These are phyloP conservation scores for Eurois occulta DNA, from an alignment of 2,888 invertebrate species.

Conservation along the genomic window DNA sequence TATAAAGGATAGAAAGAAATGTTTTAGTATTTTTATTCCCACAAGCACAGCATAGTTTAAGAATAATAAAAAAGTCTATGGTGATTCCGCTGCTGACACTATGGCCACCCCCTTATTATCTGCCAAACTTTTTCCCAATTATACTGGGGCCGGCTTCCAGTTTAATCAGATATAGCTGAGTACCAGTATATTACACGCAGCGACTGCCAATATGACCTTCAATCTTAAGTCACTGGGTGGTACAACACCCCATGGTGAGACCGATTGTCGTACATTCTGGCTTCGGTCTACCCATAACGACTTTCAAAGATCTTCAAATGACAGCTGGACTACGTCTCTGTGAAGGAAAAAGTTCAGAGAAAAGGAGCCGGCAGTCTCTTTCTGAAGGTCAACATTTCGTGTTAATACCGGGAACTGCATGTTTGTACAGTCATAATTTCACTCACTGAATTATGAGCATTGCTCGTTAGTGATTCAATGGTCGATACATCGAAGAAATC, in stretches of 20 bases:
- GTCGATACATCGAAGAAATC: conserved; percentile 3
- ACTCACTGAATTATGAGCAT: background rate
- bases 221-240: background rate
- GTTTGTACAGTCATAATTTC: background rate
- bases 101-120: background rate
- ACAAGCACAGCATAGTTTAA: background rate
- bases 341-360: background rate
- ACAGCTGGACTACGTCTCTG: background rate
- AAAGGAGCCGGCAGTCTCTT: background rate
- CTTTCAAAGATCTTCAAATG: background rate
- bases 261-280: background rate
- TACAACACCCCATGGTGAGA: background rate
- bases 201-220: background rate
- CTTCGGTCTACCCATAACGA: background rate
- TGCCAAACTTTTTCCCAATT: background rate
- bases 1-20: background rate
- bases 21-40: background rate
- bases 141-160: background rate
- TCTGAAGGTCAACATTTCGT: background rate
- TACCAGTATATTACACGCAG: background rate
- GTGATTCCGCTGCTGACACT: background rate
- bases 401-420: background rate
- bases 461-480: background rate
- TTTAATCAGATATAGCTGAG: background rate
- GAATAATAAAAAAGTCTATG: background rate